These are phyloP conservation scores for Amphiprion ocellaris DNA, from an alignment of 2,113 vertebrate species.

Conservation along the genomic window DNA sequence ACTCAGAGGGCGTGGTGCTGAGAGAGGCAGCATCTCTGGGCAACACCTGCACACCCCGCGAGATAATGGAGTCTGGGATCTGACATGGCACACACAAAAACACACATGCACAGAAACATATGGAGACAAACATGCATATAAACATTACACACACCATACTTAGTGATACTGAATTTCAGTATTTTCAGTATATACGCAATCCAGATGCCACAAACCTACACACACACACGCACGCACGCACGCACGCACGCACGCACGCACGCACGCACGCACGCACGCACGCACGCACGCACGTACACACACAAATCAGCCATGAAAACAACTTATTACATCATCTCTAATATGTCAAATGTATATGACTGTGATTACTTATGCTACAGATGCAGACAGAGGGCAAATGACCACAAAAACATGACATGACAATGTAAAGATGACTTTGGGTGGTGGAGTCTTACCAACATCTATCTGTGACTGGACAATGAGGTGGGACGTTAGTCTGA, in stretches of 20 bases:
- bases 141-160: conserved; percentile 27
- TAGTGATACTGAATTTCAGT: conserved; percentile 10
- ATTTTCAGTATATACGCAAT: not conserved
- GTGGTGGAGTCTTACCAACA: conserved; percentile 71
- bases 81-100: conserved; percentile 72
- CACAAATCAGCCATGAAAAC: conserved; percentile 4
- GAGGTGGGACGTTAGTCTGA: conserved; percentile 68
- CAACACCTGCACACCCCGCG: conserved; percentile 98
- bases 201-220: conserved; percentile 17
- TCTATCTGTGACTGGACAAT: conserved; percentile 72
- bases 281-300: not conserved
- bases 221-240: too few relatives aligned
- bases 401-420: conserved; percentile 30
- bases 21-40: conserved; percentile 98
- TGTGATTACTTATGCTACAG: conserved; percentile 10
- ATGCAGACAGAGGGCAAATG: conserved; percentile 31
- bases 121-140: conserved; percentile 23
- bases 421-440: conserved; percentile 25
- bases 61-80: conserved; percentile 99
- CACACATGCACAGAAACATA: conserved; percentile 36
- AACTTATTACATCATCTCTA: not conserved
- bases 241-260: not conserved
- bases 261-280: conserved; percentile 7
- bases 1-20: conserved; percentile 99
- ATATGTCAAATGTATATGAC: not conserved